Percentiles rank a stretch among this genome's conserved stretches.
Evolutionary conservation across 2,113 vertebrate species (phyloP).

Genomic region (Donacobius atricapilla): DNA sequence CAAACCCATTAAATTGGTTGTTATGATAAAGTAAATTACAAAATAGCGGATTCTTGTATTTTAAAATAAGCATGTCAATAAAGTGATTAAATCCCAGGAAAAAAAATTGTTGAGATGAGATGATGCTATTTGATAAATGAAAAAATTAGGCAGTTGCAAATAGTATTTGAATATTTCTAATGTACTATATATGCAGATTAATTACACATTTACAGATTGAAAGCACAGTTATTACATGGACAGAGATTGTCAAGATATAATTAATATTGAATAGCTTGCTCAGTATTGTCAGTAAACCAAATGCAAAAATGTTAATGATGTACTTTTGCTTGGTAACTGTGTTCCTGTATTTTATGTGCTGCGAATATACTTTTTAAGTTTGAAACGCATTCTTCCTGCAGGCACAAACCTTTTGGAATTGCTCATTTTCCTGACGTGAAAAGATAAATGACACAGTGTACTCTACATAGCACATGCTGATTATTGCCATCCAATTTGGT

Average conservation of each 20-base stretch:
- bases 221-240: neutral
- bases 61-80: neutral
- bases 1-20: neutral
- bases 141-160: constrained; percentile 5
- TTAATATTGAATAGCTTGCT: neutral
- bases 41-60: neutral
- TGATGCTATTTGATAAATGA: neutral
- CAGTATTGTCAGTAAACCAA: neutral
- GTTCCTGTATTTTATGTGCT: neutral
- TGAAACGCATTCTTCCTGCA: neutral
- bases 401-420: neutral
- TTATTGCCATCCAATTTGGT: neutral
- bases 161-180: neutral
- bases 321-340: neutral
- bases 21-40: neutral
- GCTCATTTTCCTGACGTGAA: neutral
- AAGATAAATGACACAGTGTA: neutral
- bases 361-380: neutral
- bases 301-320: neutral
- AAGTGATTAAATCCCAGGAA: neutral
- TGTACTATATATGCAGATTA: constrained; percentile 6
- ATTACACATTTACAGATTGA: neutral
- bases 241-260: neutral
- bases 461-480: neutral
- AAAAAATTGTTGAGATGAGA: neutral